A percentile compares a stretch with the other conserved stretches of the same genome.
phyloP scores from a whole-genome alignment of 2,113 vertebrate genomes.

The Aix galericulata region DNA sequence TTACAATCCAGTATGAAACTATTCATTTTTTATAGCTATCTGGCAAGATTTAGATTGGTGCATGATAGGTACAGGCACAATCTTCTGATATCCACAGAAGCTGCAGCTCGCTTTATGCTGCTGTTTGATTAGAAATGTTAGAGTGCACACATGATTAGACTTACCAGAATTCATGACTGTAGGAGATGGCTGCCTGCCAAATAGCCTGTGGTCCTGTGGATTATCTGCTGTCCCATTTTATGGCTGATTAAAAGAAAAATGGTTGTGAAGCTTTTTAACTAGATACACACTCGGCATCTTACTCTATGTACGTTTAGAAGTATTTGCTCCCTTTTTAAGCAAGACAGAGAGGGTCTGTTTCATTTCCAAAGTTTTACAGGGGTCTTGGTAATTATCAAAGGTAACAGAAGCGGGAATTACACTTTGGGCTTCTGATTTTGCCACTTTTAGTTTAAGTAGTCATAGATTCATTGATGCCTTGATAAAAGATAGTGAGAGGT shows the following conservation, averaged over 20 bases:
- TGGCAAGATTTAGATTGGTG: neutral
- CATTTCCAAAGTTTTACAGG: neutral
- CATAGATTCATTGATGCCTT: neutral
- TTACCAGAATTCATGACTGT: neutral
- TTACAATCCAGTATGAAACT: neutral
- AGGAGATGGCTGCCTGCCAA: conserved; percentile 29
- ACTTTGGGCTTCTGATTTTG: neutral
- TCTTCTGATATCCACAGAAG: neutral
- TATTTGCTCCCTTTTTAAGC: neutral
- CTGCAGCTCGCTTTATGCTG: neutral
- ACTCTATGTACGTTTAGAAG: neutral
- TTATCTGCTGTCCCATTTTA: conserved; percentile 20
- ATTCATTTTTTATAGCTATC: fast-evolving
- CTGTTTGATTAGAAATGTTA: neutral
- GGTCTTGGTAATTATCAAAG: neutral
- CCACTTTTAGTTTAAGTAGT: neutral
- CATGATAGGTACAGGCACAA: neutral
- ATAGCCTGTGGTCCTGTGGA: conserved; percentile 13
- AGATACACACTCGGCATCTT: neutral
- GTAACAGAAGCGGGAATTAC: neutral
- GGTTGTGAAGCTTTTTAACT: neutral
- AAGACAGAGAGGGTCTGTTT: neutral
- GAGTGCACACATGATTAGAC: neutral
- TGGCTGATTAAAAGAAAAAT: conserved; percentile 9
- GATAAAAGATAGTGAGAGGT: neutral